A percentile compares a stretch with the other conserved stretches of the same genome.
Conservation (phyloP, 2,888 invertebrate genomes). For the Nomada ruficornis region DNA sequence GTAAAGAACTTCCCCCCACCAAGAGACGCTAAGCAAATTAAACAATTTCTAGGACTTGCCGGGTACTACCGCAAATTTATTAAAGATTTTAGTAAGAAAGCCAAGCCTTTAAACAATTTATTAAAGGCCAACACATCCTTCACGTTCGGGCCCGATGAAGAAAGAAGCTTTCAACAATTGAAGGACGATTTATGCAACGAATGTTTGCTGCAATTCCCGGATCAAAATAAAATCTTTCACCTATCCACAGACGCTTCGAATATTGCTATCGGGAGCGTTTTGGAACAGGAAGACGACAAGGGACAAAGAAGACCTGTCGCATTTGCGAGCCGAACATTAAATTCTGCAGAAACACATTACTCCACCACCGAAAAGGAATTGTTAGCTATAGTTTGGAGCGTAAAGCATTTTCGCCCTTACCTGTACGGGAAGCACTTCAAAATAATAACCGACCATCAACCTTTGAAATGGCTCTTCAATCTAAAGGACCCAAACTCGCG, state of each 20-base stretch:
- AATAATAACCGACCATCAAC: conserved; percentile 15
- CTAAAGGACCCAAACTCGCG: neutral
- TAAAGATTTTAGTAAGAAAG: neutral
- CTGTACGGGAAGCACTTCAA: conserved; percentile 5
- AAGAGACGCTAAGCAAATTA: conserved; percentile 8
- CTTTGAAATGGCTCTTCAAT: neutral
- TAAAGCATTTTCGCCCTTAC: conserved; percentile 33
- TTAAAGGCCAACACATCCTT: neutral
- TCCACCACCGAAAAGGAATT: too few species aligned
- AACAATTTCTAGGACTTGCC: conserved; percentile 42
- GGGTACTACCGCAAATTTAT: conserved; percentile 40
- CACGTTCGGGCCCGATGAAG: neutral
- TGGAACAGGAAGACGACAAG: too few species aligned
- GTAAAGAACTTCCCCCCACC: conserved; percentile 15
- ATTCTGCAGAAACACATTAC: too few species aligned
- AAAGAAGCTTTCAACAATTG: neutral
- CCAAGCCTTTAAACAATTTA: conserved; percentile 12
- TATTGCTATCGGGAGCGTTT: too few species aligned
- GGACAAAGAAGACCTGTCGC: too few species aligned
- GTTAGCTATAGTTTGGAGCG: too few species aligned
- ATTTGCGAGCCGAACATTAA: too few species aligned
- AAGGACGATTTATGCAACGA: too few species aligned
- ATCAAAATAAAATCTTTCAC: too few species aligned
- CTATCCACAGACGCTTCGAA: too few species aligned
- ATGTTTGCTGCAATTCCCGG: too few species aligned